These are phyloP conservation scores for Antechinus stuartii DNA, from an alignment of 2,113 vertebrate species.

Conservation along the genomic window DNA sequence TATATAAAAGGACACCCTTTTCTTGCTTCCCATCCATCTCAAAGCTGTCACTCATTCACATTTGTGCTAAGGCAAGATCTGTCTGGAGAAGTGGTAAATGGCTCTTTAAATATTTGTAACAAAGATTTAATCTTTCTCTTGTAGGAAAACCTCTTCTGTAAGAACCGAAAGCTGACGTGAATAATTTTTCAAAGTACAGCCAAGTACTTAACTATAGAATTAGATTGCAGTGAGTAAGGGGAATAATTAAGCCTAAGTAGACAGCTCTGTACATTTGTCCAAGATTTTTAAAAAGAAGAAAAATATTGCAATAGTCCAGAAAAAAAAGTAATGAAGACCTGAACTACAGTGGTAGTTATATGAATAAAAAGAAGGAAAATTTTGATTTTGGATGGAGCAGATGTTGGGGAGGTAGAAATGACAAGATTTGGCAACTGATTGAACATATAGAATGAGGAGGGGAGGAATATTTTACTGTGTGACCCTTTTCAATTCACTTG, in stretches of 20 bases:
- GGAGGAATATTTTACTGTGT: neutral
- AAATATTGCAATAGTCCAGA: neutral
- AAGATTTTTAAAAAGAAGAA: neutral
- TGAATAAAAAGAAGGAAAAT: neutral
- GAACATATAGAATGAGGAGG: neutral
- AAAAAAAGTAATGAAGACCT: neutral
- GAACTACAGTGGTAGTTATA: neutral
- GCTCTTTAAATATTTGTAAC: neutral
- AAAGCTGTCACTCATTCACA: neutral
- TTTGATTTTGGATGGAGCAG: neutral
- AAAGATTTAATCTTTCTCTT: neutral
- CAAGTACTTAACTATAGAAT: neutral
- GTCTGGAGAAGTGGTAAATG: neutral
- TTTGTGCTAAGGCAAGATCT: neutral
- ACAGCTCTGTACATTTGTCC: slow-evolving; percentile 6
- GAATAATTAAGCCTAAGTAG: slow-evolving; percentile 1
- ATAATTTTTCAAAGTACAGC: neutral
- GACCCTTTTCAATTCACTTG: neutral
- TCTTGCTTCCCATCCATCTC: neutral
- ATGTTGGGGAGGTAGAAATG: neutral
- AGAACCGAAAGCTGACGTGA: neutral
- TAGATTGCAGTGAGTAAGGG: neutral
- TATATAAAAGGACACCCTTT: neutral
- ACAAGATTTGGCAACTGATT: neutral
- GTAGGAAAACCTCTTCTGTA: neutral